A percentile compares a stretch with the other conserved stretches of the same genome.
Conservation (phyloP, 2,113 vertebrate species). For the Petrocephalus zakoni region DNA sequence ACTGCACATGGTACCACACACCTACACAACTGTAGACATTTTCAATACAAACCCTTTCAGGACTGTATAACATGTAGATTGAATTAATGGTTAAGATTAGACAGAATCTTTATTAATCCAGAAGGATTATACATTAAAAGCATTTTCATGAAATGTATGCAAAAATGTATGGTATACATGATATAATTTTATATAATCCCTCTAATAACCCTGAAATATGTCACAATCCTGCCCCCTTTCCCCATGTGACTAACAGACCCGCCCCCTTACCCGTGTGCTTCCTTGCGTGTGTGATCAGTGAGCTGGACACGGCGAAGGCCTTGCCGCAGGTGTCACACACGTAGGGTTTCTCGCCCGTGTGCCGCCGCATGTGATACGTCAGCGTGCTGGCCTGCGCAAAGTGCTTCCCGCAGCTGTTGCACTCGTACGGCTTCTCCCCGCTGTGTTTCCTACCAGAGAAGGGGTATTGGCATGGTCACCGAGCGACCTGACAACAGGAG, state of each 20-base stretch:
- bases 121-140: neutral
- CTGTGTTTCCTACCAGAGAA: slow-evolving; percentile 78
- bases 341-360: slow-evolving; percentile 96
- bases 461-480: neutral
- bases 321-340: slow-evolving; percentile 94
- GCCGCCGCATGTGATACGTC: slow-evolving; percentile 91
- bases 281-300: slow-evolving; percentile 89
- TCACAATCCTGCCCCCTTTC: neutral
- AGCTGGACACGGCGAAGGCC: slow-evolving; percentile 94
- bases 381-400: slow-evolving; percentile 95
- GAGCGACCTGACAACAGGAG: neutral
- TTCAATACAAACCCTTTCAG: neutral
- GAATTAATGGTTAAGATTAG: neutral
- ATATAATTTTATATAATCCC: neutral
- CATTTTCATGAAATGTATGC: neutral
- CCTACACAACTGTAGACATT: neutral
- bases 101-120: neutral
- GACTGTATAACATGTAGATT: neutral
- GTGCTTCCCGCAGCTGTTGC: slow-evolving; percentile 85
- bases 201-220: too few species aligned
- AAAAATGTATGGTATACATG: neutral
- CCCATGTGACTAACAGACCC: neutral
- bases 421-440: slow-evolving; percentile 95
- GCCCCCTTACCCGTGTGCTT: slow-evolving; percentile 81
- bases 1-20: neutral